Percentiles rank a stretch among this genome's conserved stretches.
These are phyloP conservation scores for Fragum fragum DNA, from an alignment of 2,888 invertebrate species.

Conservation along the genomic window DNA sequence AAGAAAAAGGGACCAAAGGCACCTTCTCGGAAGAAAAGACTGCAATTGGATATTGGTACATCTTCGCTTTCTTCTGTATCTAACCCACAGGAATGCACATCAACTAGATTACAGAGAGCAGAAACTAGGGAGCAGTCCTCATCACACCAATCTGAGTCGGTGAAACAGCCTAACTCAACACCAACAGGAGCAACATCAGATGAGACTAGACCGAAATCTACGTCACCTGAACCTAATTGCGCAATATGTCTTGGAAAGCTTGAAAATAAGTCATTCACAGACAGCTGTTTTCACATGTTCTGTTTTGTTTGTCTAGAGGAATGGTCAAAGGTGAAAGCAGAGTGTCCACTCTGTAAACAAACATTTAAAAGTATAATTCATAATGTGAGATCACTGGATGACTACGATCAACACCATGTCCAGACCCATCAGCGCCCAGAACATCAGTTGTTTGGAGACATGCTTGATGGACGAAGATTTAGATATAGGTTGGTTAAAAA, in stretches of 20 bases:
- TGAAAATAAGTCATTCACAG: slow-evolving; percentile 95
- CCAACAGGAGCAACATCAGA: slow-evolving; percentile 4
- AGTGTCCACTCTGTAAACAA: slow-evolving; percentile 95
- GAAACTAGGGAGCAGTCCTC: background rate
- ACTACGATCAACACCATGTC: slow-evolving; percentile 93
- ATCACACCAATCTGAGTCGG: background rate
- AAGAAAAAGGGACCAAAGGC: slow-evolving; percentile 1
- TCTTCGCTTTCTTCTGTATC: background rate
- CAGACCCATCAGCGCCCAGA: slow-evolving; percentile 26
- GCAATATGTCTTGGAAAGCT: slow-evolving; percentile 96
- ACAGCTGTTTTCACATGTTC: slow-evolving; percentile 97
- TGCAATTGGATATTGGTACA: slow-evolving; percentile 9
- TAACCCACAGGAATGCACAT: background rate
- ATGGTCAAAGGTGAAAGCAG: slow-evolving; percentile 97
- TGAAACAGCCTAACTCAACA: background rate
- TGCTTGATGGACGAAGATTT: slow-evolving; percentile 27
- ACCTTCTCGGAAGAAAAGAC: slow-evolving; percentile 16
- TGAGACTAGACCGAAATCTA: slow-evolving; percentile 31
- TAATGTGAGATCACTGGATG: slow-evolving; percentile 94
- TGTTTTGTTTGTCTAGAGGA: slow-evolving; percentile 97
- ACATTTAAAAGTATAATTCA: slow-evolving; percentile 96
- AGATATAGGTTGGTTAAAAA: slow-evolving; percentile 38
- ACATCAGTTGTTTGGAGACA: slow-evolving; percentile 20
- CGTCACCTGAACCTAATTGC: slow-evolving; percentile 90
- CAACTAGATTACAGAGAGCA: background rate